Evolutionary conservation across 2,797 vertebrate genomes (phyloP), one percentile per base, ranked within the genome.

Genomic region (Muscicapa striata): DNA sequence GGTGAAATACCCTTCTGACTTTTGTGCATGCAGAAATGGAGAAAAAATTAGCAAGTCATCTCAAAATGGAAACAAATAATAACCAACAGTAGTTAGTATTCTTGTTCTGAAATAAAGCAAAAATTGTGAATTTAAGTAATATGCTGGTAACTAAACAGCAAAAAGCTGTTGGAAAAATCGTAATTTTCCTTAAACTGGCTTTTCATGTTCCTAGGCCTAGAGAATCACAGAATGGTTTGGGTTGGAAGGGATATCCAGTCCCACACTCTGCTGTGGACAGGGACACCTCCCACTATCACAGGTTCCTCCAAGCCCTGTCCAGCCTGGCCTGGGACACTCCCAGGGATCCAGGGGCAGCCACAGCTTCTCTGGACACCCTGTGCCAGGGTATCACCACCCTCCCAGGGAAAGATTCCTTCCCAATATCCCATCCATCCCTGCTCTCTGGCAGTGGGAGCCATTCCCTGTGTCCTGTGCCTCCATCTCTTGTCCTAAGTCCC

Each of bases 331-430:
- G 32, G 52, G 18, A 5, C 30, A 23, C 30, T 41, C 3, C 4
- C 38, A 46, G 40, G 18, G 38, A 32, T 84, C 12, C 40, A 63
- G 66, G 21, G 30, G 9, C 52, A 54, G 7, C 40, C 46, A 24
- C 52, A 89, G 59, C 45, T 64, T 3, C 52, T 66, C 52, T 78
- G 73, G 6, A 5, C 27, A 52, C 0, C 36, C 11, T 72, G 24
- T 66, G 9, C 66, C 9, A 15, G 18, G 6, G 13, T 1, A 5
- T 17, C 0, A 0, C 1, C 26, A 12, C 9, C 15, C 5, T 66
- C 46, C 2, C 18, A 59, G 8, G 2, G 7, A 18, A 1, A 1
- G 7, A 13, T 59, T 54, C 5, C 8, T 59, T 23, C 5, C 11
- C 22, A 41, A 1, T 14, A 36, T 41, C 15, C 13, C 6, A 9